Evolutionary conservation across 37 sponge, comb jelly and placozoan genomes (phyloP), one percentile per base, ranked within the genome.

Genomic region (Corticium candelabrum): DNA sequence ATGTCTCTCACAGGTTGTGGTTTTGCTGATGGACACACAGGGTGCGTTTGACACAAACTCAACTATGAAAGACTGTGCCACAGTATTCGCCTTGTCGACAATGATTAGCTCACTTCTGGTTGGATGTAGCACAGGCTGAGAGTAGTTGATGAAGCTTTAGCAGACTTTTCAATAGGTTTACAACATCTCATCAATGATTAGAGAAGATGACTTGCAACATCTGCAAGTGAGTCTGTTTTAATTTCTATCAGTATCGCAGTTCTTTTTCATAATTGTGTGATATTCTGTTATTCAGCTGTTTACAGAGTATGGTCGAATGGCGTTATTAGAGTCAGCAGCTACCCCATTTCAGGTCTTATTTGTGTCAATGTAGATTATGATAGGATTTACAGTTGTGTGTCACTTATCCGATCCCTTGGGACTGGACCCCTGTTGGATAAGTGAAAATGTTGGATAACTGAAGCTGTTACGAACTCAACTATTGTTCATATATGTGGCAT

Each of bases 41-140:
- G 99, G 99, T 38, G 96, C 99, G 3, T 99, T 99, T 84, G 99
- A 99, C 71, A 92, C 86, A 67, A 85, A 84, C 75, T 90, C 95
- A 1, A 99, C 91, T 34, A 90, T 99, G 4, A 85, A 92, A 79
- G 96, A 99, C 77, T 87, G 90, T 86, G 99, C 95, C 78, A 95
- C 93, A 37, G 83, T 99, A 32, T 99, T 99, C 83, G 99, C 99
- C 37, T 91, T 99, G 35, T 91, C 92, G 77, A 99, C 99, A 78
- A 99, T 75, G 37, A 75, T 75, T 29, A 33, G 76, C n/a, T 15
- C 15, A 29, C 34, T 80, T 31, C 68, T 15, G 21, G 33, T 78
- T 34, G 37, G 38, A 11, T 78, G 72, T 32, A 76, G 30, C n/a
- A 11, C 68, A 31, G 27, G 31, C n/a, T 69, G 11, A 56, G 15